Evolutionary conservation across 53 echinoderm and acorn worm genomes (phyloP).

Genomic region (Hippasteria phrygiana): DNA sequence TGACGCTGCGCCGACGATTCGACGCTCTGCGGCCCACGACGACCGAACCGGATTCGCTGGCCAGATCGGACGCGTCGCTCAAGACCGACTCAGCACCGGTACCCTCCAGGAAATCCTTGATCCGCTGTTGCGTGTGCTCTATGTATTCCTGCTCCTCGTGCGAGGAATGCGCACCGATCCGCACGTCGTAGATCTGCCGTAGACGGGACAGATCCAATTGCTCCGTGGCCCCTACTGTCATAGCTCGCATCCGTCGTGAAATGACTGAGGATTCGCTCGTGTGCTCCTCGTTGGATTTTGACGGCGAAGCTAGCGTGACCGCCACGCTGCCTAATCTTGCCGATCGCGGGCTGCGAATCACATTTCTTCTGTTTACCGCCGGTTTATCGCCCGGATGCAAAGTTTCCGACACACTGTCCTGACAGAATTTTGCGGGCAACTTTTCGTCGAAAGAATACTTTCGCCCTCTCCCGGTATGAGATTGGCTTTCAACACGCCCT

Average conservation of each 20-base stretch:
- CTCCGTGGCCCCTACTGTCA: constrained; percentile 50
- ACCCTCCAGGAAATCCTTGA: constrained; percentile 85
- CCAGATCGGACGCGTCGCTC: constrained; percentile 61
- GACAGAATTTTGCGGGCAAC: not conserved
- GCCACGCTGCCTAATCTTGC: not conserved
- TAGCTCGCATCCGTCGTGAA: constrained; percentile 23
- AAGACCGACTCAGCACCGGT: constrained; percentile 75
- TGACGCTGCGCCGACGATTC: constrained; percentile 82
- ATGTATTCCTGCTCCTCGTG: constrained; percentile 53
- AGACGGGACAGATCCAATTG: constrained; percentile 50
- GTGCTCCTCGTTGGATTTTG: not conserved
- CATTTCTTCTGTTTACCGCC: not conserved
- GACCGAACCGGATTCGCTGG: constrained; percentile 33
- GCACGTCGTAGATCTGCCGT: constrained; percentile 44
- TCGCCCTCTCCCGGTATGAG: not conserved
- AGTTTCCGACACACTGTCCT: not conserved
- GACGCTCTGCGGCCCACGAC: constrained; percentile 20
- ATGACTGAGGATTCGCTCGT: not conserved
- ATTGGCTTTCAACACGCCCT: no score
- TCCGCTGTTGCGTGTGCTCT: constrained; percentile 81
- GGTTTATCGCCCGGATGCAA: not conserved
- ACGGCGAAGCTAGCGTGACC: not conserved
- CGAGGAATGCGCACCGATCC: not conserved
- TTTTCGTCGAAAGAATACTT: not conserved
- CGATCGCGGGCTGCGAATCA: not conserved